Evolutionary conservation across 2,113 vertebrate species (phyloP), one percentile per base, ranked within the genome.

Genomic region (Tachycineta bicolor): DNA sequence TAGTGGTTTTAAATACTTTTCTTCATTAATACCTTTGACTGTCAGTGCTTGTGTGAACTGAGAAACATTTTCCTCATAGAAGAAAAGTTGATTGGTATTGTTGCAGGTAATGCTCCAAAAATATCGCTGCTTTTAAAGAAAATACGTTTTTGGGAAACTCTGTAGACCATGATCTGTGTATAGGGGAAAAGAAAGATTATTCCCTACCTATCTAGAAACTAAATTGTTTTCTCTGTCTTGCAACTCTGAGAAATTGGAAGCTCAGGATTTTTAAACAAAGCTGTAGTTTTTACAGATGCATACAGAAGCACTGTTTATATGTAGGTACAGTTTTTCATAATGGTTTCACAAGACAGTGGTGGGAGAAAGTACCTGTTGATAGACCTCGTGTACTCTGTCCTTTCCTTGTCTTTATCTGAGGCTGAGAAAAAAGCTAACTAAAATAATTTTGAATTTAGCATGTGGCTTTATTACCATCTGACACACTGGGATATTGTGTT

Each of bases 401-500:
- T 43, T 43, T 11, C 71, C 28, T 76, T 68, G 21, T 31, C 62
- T 50, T 43, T 44, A 22, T 65, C 49, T 37, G 43, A 85, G 69
- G 20, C 9, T 34, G 55, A 2, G 4, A 29, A 62, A 49, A 25
- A 80, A 25, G 3, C 39, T 55, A 62, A 25, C 22, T 62, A 37
- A 65, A 81, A 52, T 44, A 41, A 28, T 29, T 80, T 13, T 47
- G 28, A 65, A 46, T 55, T 88, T 44, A 62, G 16, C n/a, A 41
- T 41, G 55, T 33, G n/a, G 28, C 47, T 56, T 53, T 53, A 10
- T 43, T 64, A 4, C n/a, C 10, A 2, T 52, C 14, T 46, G 24
- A 11, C 7, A 10, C 28, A 2, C 24, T n/a, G 31, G 71, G 33
- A 16, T 0, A 0, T 41, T 53, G 41, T 28, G 28, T 15, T 25